Evolutionary conservation across 1,140 invertebrate species (phyloP), one percentile per base, ranked within the genome.

Genomic region (Camponotus pennsylvanicus): DNA sequence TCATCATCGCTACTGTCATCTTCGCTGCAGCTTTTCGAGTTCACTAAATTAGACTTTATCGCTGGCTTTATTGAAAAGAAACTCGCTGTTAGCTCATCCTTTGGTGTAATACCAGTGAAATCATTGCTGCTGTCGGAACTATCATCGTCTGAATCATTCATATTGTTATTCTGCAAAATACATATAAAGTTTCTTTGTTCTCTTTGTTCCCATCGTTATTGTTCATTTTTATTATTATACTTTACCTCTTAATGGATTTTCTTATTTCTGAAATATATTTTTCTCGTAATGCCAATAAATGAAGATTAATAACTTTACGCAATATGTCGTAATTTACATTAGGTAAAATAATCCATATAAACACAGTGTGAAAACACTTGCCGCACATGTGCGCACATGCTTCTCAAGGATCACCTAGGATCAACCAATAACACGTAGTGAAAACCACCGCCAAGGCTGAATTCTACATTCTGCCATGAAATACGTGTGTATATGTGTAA

Each of bases 61-160:
- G 42, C 21, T 7, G 89, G 85, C 66, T 79, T 87, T 70, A 93
- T 87, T 13, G 94, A 93, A 87, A 95, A 95, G 0, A 92, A 92
- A 15, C 40, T 87, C 0, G 94, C 95, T 78, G 94, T 93, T 8
- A 95, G 91, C 91, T 96, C 92, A 11, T 96, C 91, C 89, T 96
- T 94, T 63, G 94, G 90, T 6, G 91, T 90, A 27, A 95, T 75
- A 49, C 91, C 8, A 95, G 70, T n/a, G 89, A 95, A 96, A 61
- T 95, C 96, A 61, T 94, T 93, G 79, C 94, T 95, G 45, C 95
- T 96, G 52, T 96, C 95, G 4, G 94, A 95, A 79, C 93, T 94
- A 55, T 94, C 93, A 73, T 93, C 92, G 9, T 95, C 93, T 34
- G 88, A 92, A 27, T 90, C 73, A 87, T 75, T 90, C 94, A 94